A percentile compares a stretch with the other conserved stretches of the same genome.
phyloP scores from a whole-genome alignment of 2,113 vertebrate genomes.

The Rhizomys pruinosus region DNA sequence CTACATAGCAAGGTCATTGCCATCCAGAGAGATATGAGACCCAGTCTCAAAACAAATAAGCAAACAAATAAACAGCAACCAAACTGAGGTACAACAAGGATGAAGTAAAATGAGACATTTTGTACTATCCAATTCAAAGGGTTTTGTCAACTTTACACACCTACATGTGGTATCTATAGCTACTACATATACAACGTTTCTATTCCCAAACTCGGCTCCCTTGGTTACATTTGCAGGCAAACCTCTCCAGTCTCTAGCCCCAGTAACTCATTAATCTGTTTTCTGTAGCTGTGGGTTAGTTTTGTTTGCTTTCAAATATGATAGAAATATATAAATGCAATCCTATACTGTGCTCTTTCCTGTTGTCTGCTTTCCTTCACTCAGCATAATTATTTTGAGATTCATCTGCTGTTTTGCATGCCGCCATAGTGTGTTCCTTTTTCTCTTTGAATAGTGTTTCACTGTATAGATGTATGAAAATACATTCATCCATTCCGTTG shows the following conservation, averaged over 20 bases:
- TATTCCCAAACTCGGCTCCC: neutral
- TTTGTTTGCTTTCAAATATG: conserved; percentile 37
- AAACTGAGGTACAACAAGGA: neutral
- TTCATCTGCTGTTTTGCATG: neutral
- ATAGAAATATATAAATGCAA: conserved; percentile 39
- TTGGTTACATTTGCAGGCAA: neutral
- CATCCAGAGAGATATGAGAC: neutral
- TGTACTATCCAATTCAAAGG: neutral
- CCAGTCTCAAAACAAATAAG: neutral
- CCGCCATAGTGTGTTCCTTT: neutral
- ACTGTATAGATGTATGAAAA: neutral
- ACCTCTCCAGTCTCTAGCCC: neutral
- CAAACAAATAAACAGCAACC: neutral
- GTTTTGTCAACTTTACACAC: conserved; percentile 8
- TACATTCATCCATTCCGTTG: neutral
- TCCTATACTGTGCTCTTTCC: neutral
- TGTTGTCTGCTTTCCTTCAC: conserved; percentile 45
- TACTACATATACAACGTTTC: neutral
- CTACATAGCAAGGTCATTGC: neutral
- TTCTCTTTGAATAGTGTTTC: conserved; percentile 38
- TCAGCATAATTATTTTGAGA: conserved; percentile 55
- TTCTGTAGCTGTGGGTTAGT: conserved; percentile 29
- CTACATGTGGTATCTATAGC: neutral
- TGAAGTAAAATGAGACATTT: conserved; percentile 27
- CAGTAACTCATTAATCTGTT: neutral